Conservation (phyloP, 2,797 vertebrate genomes). For the Cichlasoma orientale region DNA sequence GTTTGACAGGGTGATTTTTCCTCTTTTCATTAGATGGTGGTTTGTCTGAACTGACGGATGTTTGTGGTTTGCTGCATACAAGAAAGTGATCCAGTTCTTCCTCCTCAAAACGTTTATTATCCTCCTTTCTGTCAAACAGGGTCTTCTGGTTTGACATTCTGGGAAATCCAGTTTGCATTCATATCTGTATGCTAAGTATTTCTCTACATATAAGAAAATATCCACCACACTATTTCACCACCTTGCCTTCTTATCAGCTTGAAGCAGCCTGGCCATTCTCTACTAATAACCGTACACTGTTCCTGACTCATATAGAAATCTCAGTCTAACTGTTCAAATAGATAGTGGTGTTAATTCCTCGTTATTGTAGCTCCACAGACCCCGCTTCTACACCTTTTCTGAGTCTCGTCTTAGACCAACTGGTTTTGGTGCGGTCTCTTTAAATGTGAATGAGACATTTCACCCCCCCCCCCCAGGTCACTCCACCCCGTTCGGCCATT, state of each 20-base stretch:
- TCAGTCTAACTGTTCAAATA: background rate
- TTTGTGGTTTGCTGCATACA: background rate
- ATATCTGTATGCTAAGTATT: background rate
- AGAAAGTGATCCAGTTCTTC: background rate
- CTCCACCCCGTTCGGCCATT: too few relatives aligned
- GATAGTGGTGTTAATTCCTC: background rate
- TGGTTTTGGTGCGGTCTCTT: too few relatives aligned
- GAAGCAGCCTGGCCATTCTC: background rate
- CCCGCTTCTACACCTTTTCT: too few relatives aligned
- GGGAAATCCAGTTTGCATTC: background rate
- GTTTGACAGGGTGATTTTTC: background rate
- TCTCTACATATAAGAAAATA: background rate
- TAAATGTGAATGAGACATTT: too few relatives aligned
- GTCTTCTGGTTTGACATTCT: background rate
- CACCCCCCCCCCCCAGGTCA: too few relatives aligned
- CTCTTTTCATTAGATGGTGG: background rate
- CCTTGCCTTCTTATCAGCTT: background rate
- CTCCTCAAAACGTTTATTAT: background rate
- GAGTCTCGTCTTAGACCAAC: too few relatives aligned
- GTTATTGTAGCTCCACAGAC: too few relatives aligned
- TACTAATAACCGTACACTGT: background rate
- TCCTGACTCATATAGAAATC: background rate
- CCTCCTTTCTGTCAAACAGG: background rate
- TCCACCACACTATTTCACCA: background rate
- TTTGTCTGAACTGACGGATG: background rate